Conservation (phyloP, 2,113 vertebrate species). For the Gymnogyps californianus region DNA sequence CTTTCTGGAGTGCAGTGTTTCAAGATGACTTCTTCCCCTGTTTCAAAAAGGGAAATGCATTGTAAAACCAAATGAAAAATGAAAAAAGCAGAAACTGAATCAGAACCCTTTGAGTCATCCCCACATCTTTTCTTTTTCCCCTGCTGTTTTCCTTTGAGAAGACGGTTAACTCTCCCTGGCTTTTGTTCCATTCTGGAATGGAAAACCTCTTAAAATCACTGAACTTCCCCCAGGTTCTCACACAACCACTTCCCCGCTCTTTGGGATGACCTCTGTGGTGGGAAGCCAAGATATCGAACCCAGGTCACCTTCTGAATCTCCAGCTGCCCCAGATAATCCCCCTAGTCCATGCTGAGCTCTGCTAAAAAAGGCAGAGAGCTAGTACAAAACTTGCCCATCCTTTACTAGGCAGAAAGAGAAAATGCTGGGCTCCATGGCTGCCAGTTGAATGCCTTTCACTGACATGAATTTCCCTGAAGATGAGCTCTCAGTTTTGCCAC, state of each 20-base stretch:
- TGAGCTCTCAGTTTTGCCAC: neutral
- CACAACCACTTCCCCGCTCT: neutral
- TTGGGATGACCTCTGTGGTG: neutral
- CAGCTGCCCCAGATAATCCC: neutral
- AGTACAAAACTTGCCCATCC: neutral
- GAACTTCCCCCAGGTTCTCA: neutral
- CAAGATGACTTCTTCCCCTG: neutral
- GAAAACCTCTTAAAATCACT: slow-evolving; percentile 16
- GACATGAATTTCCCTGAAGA: neutral
- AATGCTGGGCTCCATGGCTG: neutral
- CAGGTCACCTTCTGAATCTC: neutral
- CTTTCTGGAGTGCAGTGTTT: neutral
- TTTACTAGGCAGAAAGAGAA: neutral
- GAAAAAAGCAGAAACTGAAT: neutral
- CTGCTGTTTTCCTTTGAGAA: slow-evolving; percentile 42
- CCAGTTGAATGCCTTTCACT: neutral
- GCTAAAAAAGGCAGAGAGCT: neutral
- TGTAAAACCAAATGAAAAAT: slow-evolving; percentile 29
- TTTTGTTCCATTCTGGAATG: neutral
- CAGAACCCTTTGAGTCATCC: neutral
- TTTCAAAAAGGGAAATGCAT: neutral
- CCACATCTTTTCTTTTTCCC: neutral
- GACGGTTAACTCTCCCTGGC: neutral
- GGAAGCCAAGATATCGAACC: neutral
- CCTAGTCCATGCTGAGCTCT: neutral